These are phyloP conservation scores for Sylvilagus bachmani DNA, from an alignment of 2,113 vertebrate genomes.

Conservation along the genomic window DNA sequence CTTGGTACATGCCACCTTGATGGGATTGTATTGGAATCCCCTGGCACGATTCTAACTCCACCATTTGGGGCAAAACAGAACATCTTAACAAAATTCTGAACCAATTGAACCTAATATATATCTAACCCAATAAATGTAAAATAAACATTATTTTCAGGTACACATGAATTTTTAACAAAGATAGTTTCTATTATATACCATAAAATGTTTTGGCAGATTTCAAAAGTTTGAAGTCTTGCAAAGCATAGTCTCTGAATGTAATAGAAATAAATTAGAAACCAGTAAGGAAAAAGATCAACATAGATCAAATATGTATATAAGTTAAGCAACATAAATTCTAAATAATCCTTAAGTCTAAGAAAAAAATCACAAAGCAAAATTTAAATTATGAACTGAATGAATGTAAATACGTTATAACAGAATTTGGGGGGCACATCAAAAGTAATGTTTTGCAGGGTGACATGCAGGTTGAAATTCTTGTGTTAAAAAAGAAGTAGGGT, in stretches of 20 bases:
- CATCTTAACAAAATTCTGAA: conserved; percentile 1
- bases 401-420: not conserved
- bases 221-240: not conserved
- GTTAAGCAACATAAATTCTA: not conserved
- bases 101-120: not conserved
- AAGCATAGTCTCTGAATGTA: not conserved
- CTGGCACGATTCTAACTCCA: no score
- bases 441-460: not conserved
- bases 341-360: conserved; percentile 23
- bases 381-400: conserved; percentile 31
- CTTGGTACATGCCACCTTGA: no score
- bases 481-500: not conserved
- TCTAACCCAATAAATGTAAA: not conserved
- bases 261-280: conserved; percentile 50
- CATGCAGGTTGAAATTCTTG: conserved; percentile 24
- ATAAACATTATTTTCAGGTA: not conserved
- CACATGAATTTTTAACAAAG: not conserved
- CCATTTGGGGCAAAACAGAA: no score
- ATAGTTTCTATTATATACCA: not conserved
- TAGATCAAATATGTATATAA: not conserved
- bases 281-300: conserved; percentile 7
- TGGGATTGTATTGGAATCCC: no score
- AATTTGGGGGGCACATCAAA: not conserved
- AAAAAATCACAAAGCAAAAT: not conserved
- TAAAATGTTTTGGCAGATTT: conserved; percentile 25